Conservation (phyloP, 2,888 invertebrate species). For the Antitype chi region DNA sequence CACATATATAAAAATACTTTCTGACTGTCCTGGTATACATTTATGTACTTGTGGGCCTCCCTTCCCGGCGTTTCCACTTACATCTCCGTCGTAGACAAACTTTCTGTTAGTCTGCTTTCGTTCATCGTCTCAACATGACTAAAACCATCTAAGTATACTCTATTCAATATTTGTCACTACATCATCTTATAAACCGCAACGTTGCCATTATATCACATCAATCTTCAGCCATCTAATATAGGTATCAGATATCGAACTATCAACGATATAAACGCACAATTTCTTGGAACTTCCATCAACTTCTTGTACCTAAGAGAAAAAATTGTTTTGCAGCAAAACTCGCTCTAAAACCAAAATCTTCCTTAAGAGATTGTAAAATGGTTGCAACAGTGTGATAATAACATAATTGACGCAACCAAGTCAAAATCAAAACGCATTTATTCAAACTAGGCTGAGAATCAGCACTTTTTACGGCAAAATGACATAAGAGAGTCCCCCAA, state of each 20-base stretch:
- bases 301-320: not conserved
- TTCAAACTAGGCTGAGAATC: not conserved
- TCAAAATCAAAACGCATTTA: not conserved
- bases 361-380: not conserved
- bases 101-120: not conserved
- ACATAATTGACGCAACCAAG: not conserved
- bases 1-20: no score
- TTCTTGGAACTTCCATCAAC: not conserved
- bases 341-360: not conserved
- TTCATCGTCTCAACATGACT: not conserved
- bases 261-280: not conserved
- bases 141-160: not conserved
- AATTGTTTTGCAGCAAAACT: not conserved
- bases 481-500: no score
- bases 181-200: not conserved
- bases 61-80: not conserved
- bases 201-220: not conserved
- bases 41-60: not conserved
- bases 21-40: no score
- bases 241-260: constrained; percentile 9
- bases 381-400: not conserved
- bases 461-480: no score
- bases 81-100: not conserved
- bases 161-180: not conserved
- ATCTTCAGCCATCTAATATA: not conserved